These are phyloP conservation scores for Nemurella pictetii DNA, from an alignment of 2,888 invertebrate species.

Conservation along the genomic window DNA sequence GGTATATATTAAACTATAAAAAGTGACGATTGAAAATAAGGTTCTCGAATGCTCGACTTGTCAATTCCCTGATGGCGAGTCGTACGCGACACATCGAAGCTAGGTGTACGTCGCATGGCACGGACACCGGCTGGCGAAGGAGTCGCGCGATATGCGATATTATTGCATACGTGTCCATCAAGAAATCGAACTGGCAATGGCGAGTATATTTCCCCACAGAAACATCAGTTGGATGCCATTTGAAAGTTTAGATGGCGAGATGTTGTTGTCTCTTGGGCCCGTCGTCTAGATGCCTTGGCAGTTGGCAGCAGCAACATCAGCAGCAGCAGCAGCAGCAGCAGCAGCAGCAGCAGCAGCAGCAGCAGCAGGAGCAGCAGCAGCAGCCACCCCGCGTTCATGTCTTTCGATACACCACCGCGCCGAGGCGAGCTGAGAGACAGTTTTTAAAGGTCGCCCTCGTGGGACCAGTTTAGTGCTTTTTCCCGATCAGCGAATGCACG, in stretches of 20 bases:
- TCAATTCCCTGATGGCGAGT: conserved; percentile 5
- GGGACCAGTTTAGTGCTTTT: background rate
- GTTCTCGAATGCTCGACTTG: background rate
- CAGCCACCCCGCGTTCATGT: background rate
- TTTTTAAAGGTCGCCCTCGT: background rate
- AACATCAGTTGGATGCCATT: conserved; percentile 17
- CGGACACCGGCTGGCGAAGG: conserved; percentile 13
- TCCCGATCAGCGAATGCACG: background rate
- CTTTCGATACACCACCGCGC: background rate
- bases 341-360: background rate
- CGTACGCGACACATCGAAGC: background rate
- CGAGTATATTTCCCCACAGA: conserved; percentile 14
- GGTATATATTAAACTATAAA: conserved; percentile 9
- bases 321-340: background rate
- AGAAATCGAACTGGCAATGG: conserved; percentile 33
- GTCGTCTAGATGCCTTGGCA: background rate
- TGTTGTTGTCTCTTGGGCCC: background rate
- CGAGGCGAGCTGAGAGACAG: background rate
- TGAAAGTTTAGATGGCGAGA: conserved; percentile 13
- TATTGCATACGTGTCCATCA: conserved; percentile 39
- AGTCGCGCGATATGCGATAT: conserved; percentile 28
- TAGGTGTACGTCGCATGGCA: background rate
- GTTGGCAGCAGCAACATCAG: too few species aligned
- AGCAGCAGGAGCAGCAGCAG: background rate
- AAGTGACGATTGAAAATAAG: conserved; percentile 12